A percentile compares a stretch with the other conserved stretches of the same genome.
These are phyloP conservation scores for Drosophila leontia DNA, from an alignment of 1,140 invertebrate genomes.

Conservation along the genomic window DNA sequence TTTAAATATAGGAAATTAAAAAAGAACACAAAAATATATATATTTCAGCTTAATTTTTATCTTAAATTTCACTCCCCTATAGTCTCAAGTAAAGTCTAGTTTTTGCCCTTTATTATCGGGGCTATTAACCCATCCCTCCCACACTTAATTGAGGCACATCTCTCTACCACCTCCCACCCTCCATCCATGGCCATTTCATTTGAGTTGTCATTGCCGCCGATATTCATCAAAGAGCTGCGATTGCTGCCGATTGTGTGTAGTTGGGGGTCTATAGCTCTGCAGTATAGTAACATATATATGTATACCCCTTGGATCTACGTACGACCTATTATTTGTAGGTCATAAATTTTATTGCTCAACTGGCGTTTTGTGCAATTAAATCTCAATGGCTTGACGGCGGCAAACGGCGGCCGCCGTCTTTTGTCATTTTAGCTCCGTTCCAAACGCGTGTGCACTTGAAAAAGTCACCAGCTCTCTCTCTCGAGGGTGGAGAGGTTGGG, in stretches of 20 bases:
- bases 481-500: not conserved
- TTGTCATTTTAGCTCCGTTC: conserved; percentile 64
- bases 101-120: not conserved
- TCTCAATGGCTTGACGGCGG: conserved; percentile 72
- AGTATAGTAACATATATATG: not conserved
- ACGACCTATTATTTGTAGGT: conserved; percentile 84
- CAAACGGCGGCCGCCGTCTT: conserved; percentile 59
- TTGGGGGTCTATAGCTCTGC: not conserved
- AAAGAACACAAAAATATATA: too few relatives aligned
- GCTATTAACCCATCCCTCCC: conserved; percentile 12
- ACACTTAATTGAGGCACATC: conserved; percentile 72
- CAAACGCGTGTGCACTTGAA: conserved; percentile 50
- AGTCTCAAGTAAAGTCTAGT: not conserved
- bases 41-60: not conserved
- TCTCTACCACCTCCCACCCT: not conserved
- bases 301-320: conserved; percentile 21
- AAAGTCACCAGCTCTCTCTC: not conserved
- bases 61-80: too few relatives aligned
- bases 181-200: conserved; percentile 22
- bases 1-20: not conserved
- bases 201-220: conserved; percentile 40
- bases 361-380: conserved; percentile 83
- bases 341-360: conserved; percentile 85
- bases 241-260: conserved; percentile 34
- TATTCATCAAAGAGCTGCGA: conserved; percentile 75